Conservation (phyloP, 2,113 vertebrate genomes). For the Heterocephalus glaber region DNA sequence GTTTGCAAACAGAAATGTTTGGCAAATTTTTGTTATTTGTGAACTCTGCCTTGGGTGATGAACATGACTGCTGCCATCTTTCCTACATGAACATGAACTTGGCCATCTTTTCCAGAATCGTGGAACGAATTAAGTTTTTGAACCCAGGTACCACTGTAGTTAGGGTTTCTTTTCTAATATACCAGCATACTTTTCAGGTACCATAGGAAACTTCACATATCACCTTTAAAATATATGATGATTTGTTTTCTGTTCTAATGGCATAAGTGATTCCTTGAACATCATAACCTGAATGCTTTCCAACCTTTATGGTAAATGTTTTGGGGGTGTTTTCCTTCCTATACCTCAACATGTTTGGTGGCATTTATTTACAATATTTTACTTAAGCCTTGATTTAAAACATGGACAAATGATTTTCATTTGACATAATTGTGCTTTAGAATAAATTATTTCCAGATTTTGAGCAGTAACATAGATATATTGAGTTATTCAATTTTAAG, state of each 20-base stretch:
- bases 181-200: background rate
- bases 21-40: background rate
- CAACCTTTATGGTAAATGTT: background rate
- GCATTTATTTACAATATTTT: background rate
- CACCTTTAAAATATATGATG: background rate
- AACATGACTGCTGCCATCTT: background rate
- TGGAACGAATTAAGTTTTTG: background rate
- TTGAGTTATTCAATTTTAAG: background rate
- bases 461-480: background rate
- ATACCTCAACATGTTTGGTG: background rate
- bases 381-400: background rate
- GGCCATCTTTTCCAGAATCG: background rate
- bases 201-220: background rate
- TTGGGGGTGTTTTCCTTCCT: background rate
- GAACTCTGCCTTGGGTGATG: background rate
- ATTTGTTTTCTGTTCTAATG: background rate
- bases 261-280: background rate
- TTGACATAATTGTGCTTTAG: background rate
- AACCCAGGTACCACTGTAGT: background rate
- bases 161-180: background rate
- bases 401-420: background rate
- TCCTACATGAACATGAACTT: background rate
- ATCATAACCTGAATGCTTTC: background rate
- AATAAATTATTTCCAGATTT: slow-evolving; percentile 34
- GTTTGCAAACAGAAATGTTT: background rate